These are phyloP conservation scores for Poeciliopsis prolifica DNA, from an alignment of 2,113 vertebrate species.

Conservation along the genomic window DNA sequence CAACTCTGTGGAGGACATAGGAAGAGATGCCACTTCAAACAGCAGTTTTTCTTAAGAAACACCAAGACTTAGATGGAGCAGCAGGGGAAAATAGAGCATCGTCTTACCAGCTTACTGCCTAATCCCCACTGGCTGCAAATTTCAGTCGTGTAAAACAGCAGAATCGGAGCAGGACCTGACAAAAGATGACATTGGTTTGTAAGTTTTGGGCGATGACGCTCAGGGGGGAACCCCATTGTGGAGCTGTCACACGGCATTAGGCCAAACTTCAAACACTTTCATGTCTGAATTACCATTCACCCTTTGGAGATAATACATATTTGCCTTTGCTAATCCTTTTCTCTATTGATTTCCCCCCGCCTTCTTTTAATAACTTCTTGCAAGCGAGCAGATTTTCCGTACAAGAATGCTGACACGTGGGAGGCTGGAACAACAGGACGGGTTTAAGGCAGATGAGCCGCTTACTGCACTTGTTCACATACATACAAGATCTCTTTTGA, in stretches of 20 bases:
- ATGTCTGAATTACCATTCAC: slow-evolving; percentile 86
- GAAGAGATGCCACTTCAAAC: slow-evolving; percentile 35
- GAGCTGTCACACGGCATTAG: slow-evolving; percentile 84
- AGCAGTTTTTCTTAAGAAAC: slow-evolving; percentile 67
- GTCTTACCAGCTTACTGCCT: slow-evolving; percentile 70
- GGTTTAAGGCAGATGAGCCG: slow-evolving; percentile 57
- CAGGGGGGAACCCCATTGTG: slow-evolving; percentile 81
- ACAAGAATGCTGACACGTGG: slow-evolving; percentile 77
- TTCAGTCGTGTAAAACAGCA: slow-evolving; percentile 76
- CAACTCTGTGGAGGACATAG: neutral
- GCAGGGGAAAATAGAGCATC: slow-evolving; percentile 41
- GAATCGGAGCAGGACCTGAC: slow-evolving; percentile 72
- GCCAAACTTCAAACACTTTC: slow-evolving; percentile 83
- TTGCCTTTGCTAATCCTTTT: slow-evolving; percentile 81
- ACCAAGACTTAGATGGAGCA: slow-evolving; percentile 6
- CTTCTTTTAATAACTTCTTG: slow-evolving; percentile 77
- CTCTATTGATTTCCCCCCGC: slow-evolving; percentile 63
- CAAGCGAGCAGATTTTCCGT: slow-evolving; percentile 79
- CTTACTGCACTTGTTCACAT: slow-evolving; percentile 43
- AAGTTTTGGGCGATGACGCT: slow-evolving; percentile 73
- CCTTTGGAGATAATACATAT: slow-evolving; percentile 82
- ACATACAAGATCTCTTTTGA: slow-evolving; percentile 12
- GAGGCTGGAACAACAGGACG: slow-evolving; percentile 54
- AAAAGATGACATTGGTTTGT: slow-evolving; percentile 84
- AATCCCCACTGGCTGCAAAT: slow-evolving; percentile 73